phyloP scores from a whole-genome alignment of 2,113 vertebrate species.

The Mesocricetus auratus region DNA sequence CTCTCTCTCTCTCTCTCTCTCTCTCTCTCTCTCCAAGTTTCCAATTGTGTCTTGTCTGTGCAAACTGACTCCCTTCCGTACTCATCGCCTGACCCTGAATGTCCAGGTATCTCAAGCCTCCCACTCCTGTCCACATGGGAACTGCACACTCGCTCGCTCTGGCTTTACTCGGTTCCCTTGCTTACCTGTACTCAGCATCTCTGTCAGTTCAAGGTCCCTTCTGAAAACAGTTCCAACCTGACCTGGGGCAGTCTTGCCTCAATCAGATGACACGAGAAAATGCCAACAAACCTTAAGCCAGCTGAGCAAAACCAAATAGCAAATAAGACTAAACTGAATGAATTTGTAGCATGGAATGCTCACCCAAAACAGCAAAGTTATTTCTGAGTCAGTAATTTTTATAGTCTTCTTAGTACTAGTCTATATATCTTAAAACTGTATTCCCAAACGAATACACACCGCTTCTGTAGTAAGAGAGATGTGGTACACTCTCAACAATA shows the following conservation, averaged over 20 bases:
- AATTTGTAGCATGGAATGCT: not conserved
- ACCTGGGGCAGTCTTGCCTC: not conserved
- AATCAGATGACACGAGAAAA: not conserved
- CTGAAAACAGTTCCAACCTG: not conserved
- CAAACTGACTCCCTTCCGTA: not conserved
- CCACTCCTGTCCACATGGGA: not conserved
- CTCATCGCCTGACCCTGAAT: not conserved
- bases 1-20: not conserved
- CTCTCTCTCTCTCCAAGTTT: not conserved
- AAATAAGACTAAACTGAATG: conserved; percentile 38
- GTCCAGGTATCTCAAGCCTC: not conserved
- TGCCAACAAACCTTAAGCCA: not conserved
- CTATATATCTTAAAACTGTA: conserved; percentile 6
- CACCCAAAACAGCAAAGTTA: conserved; percentile 18
- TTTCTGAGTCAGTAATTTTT: conserved; percentile 12
- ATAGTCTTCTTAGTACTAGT: conserved; percentile 21
- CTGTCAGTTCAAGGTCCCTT: not conserved
- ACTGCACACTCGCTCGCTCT: not conserved
- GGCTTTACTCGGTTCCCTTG: not conserved
- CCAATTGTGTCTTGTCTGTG: not conserved
- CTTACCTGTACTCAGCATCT: not conserved
- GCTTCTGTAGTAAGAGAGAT: not conserved
- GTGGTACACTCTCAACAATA: not conserved
- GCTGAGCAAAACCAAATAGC: conserved; percentile 34
- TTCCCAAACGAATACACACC: not conserved